Percentiles rank a stretch among this genome's conserved stretches.
phyloP scores from a whole-genome alignment of 2,113 vertebrate species.

The Odontesthes bonariensis region DNA sequence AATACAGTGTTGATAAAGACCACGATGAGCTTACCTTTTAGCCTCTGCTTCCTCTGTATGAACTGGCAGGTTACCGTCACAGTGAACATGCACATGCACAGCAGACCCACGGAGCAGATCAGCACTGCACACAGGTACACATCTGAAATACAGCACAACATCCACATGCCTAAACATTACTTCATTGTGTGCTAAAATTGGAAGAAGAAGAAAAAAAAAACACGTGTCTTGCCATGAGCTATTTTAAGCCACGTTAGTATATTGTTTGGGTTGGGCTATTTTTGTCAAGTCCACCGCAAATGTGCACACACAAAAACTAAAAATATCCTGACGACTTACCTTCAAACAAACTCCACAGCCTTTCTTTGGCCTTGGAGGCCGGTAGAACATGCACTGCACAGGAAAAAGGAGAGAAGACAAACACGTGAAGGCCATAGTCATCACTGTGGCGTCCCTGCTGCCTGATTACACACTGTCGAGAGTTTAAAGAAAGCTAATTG shows the following conservation, averaged over 20 bases:
- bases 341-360: constrained; percentile 84
- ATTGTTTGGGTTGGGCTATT: constrained; percentile 54
- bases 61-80: constrained; percentile 91
- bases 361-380: constrained; percentile 71
- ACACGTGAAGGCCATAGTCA: constrained; percentile 66
- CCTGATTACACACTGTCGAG: constrained; percentile 69
- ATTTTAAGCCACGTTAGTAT: constrained; percentile 42
- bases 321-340: constrained; percentile 75
- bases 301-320: constrained; percentile 30
- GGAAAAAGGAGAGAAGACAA: constrained; percentile 43
- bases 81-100: constrained; percentile 93
- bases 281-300: constrained; percentile 49
- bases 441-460: constrained; percentile 64
- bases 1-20: too few relatives aligned
- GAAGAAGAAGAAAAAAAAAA: not conserved
- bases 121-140: constrained; percentile 91
- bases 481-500: constrained; percentile 78
- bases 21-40: constrained; percentile 84
- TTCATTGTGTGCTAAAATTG: constrained; percentile 27
- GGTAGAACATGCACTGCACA: constrained; percentile 80
- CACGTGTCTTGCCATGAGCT: constrained; percentile 31
- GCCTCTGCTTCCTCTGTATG: constrained; percentile 88
- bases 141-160: constrained; percentile 83
- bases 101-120: constrained; percentile 92
- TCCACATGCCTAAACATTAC: not conserved